Evolutionary conservation across 92 coral and sea anemone species (phyloP).

Genomic region (Galaxea fascicularis): DNA sequence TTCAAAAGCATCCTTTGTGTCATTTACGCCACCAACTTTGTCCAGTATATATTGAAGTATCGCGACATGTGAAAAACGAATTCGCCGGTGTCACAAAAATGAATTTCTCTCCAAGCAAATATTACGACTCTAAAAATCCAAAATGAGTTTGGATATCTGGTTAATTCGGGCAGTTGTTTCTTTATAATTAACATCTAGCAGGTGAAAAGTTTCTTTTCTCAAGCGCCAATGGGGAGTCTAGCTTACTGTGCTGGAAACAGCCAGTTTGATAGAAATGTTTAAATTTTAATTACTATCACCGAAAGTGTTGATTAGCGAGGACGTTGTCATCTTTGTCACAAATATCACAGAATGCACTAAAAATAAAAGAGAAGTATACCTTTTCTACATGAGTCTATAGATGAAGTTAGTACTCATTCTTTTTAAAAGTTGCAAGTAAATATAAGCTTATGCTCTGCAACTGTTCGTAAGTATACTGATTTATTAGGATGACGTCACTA

Average conservation of each 20-base stretch:
- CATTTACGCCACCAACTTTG: background rate
- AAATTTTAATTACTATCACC: conserved; percentile 4
- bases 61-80: background rate
- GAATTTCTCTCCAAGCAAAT: background rate
- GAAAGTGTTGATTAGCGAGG: background rate
- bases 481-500: no score
- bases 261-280: background rate
- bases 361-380: no score
- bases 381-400: no score
- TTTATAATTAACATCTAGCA: background rate
- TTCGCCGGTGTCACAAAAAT: background rate
- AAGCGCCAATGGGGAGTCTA: background rate
- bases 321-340: background rate
- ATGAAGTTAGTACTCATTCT: no score
- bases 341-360: background rate
- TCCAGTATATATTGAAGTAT: background rate
- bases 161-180: background rate
- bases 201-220: background rate
- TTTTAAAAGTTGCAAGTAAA: no score
- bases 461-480: no score
- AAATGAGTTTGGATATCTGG: background rate
- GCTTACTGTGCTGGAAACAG: background rate
- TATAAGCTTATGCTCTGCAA: no score
- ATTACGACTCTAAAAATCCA: background rate
- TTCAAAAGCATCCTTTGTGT: background rate